phyloP scores from a whole-genome alignment of 2,113 vertebrate genomes.

The Bubalus kerabau region DNA sequence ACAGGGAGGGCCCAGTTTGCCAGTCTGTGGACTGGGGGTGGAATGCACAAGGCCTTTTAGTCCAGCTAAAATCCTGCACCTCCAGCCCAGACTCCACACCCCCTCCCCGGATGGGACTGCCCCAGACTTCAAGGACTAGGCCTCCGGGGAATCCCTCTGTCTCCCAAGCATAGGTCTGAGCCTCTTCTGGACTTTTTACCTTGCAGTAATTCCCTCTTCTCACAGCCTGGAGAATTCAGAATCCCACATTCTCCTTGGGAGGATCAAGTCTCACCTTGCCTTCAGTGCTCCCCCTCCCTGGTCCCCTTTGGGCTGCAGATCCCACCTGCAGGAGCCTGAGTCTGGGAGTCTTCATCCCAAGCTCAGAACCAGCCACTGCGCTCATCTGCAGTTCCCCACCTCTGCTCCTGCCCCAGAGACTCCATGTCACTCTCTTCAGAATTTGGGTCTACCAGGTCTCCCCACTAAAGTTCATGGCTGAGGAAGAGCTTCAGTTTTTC shows the following conservation, averaged over 20 bases:
- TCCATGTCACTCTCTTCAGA: neutral
- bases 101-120: neutral
- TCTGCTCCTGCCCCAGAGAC: neutral
- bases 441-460: neutral
- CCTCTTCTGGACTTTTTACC: neutral
- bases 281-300: neutral
- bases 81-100: neutral
- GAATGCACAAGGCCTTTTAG: neutral
- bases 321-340: neutral
- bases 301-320: neutral
- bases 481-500: neutral
- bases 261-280: neutral
- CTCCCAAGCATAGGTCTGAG: neutral
- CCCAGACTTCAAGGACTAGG: neutral
- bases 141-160: neutral
- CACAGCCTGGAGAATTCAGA: neutral
- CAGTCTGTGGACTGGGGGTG: neutral
- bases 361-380: fast-evolving
- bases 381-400: neutral
- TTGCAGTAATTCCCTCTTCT: neutral
- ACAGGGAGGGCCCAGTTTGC: neutral
- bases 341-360: neutral
- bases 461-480: neutral
- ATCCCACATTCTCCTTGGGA: neutral
- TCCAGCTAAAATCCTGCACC: neutral